Base-by-base conservation (phyloP, 2,113 vertebrate species). In the Gnathonemus echidnorhynchus region DNA sequence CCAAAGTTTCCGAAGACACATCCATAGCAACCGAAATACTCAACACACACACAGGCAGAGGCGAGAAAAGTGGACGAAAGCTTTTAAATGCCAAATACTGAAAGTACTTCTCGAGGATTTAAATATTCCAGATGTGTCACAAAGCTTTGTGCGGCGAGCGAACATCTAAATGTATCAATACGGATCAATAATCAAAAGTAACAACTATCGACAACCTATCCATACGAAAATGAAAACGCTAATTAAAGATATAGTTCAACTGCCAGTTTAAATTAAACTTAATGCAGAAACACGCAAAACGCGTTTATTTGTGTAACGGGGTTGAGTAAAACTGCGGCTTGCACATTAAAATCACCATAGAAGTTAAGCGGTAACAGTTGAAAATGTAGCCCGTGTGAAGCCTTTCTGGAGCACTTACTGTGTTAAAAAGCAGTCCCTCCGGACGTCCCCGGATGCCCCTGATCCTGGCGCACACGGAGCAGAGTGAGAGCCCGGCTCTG, bases 341-440 rank as follows among this genome's bases (percentile, higher is more conserved):
- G 88, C 77, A 21, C 58, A 87, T 91, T 90, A 27, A 87, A 56
- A 66, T 89, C 70, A 24, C 70, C 87, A 66, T 87, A 87, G 87
- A 89, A 89, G 91, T 89, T 89, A 90, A 56, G 77, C 89, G 86
- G 89, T 46, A 77, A 56, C 62, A 80, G 66, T 87, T 88, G 2
- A 89, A 91, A 88, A 89, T 42, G 88, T 90, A 91, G 90, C 88
- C 92, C 92, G 90, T 92, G 86, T 88, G 45, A 92, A 89, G 90
- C 91, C 90, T 90, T 91, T 90, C 39, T 24, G 89, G 86, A 93
- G 52, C 94, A 97, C 97, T 97, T 96, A 97, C 97, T 93, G 96
- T 95, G 94, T 93, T 90, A 8, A 87, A 52, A 93, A 91, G 92
- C 92, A 96, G 96, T 96, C 95, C 95, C 94, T 94, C 83, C 93